phyloP scores from a whole-genome alignment of 2,888 invertebrate genomes.

The Platycheirus rosarum region DNA sequence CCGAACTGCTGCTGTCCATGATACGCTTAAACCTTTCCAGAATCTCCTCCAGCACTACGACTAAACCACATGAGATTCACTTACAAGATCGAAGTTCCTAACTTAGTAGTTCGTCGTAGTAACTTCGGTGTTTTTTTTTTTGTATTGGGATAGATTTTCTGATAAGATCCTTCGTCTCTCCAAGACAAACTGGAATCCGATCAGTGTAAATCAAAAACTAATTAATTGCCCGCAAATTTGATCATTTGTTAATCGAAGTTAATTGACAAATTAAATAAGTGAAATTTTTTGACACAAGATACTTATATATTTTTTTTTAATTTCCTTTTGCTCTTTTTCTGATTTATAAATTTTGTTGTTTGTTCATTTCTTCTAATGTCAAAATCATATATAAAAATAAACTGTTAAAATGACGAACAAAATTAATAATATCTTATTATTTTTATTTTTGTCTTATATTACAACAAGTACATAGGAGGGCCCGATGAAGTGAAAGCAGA shows the following conservation, averaged over 20 bases:
- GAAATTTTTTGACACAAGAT: constrained; percentile 42
- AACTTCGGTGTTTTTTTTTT: constrained; percentile 19
- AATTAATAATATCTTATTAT: constrained; percentile 31
- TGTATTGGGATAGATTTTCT: not conserved
- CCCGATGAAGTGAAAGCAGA: constrained; percentile 67
- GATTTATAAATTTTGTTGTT: constrained; percentile 35
- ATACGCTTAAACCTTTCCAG: constrained; percentile 70
- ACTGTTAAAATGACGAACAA: constrained; percentile 28
- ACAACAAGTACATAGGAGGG: constrained; percentile 17
- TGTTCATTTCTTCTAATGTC: constrained; percentile 37
- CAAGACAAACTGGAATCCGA: not conserved
- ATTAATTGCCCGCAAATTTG: constrained; percentile 24
- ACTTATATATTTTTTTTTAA: not conserved
- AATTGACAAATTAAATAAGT: constrained; percentile 40
- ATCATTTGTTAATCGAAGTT: constrained; percentile 23
- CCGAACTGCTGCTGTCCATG: constrained; percentile 73
- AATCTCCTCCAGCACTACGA: constrained; percentile 68
- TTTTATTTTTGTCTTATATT: constrained; percentile 52
- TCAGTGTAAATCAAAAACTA: constrained; percentile 4
- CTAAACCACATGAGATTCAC: constrained; percentile 62
- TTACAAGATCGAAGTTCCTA: constrained; percentile 1
- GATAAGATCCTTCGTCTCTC: not conserved
- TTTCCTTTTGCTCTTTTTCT: not conserved
- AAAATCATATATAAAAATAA: constrained; percentile 59
- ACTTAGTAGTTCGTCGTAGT: constrained; percentile 14